Evolutionary conservation across 1,140 invertebrate species (phyloP), one percentile per base, ranked within the genome.

Genomic region (Drosophila seguyi): DNA sequence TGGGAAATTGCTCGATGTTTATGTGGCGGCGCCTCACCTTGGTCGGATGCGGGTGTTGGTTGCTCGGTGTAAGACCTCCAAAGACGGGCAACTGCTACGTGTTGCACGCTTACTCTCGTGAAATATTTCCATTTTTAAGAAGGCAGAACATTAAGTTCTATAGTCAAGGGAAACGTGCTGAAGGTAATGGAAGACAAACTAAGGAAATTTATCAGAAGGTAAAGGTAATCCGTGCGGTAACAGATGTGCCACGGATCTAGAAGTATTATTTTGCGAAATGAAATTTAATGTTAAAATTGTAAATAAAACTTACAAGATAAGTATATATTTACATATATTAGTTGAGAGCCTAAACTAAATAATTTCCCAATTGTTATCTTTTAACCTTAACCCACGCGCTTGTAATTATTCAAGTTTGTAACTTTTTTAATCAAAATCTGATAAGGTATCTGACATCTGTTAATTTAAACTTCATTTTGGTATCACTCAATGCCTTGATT

Each of bases 1-100:
- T 56, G 73, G 73, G 47, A 58, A 77, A 76, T 76, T 52, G 47
- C 18, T n/a, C 31, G 27, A 41, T 55, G 58, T 76, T 55, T 60
- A 68, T 68, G 62, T 22, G 41, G 29, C 50, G 29, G 52, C 39
- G 36, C 34, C 50, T 72, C 52, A 75, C 59, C 42, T 65, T 65
- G 73, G 31, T 39, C 53, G 56, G 31, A 14, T 41, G 34, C 20
- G 57, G 57, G 25, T 45, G 55, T 31, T 59, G 68, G 50, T 7
- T 53, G 66, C 11, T 59, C 27, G 52, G 31, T 56, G 52, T 53
- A 36, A 53, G 50, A 58, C 68, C 65, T 71, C 52, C 52, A 41
- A 22, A 69, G 65, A 44, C 45, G 65, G 41, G 25, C 50, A 38
- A 29, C 20, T 47, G 63, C 41, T 39, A 47, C 34, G 41, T 48